phyloP scores from a whole-genome alignment of 2,113 vertebrate species.

The Lophochroa leadbeateri region DNA sequence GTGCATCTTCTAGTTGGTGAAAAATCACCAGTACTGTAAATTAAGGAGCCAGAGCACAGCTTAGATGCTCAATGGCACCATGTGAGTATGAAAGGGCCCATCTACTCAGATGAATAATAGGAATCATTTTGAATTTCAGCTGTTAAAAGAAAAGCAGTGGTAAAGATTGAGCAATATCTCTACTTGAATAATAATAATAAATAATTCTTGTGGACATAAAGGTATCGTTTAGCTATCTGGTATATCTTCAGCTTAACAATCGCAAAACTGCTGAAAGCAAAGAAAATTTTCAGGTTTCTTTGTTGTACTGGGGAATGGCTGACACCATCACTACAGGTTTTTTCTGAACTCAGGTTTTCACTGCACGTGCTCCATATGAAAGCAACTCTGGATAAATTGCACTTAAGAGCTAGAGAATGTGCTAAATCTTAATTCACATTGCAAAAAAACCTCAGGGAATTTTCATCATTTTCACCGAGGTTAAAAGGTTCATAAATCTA shows the following conservation, averaged over 20 bases:
- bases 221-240: not conserved
- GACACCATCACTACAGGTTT: accelerated
- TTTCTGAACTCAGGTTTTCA: not conserved
- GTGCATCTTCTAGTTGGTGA: not conserved
- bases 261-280: not conserved
- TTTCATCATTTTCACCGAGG: not conserved
- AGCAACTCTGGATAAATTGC: not conserved
- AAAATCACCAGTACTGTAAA: not conserved
- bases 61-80: not conserved
- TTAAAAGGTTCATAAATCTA: not conserved
- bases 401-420: not conserved
- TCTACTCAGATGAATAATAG: not conserved
- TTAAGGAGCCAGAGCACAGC: not conserved
- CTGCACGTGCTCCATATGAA: not conserved
- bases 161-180: not conserved
- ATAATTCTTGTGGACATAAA: not conserved
- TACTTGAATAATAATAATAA: not conserved
- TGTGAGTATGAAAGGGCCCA: not conserved
- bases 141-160: not conserved
- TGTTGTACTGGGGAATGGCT: not conserved
- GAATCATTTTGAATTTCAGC: not conserved
- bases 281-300: not conserved
- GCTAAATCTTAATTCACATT: not conserved
- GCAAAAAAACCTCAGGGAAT: not conserved
- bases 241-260: not conserved